These are phyloP conservation scores for Eulimnadia texana DNA, from an alignment of 1,140 invertebrate genomes.

Conservation along the genomic window DNA sequence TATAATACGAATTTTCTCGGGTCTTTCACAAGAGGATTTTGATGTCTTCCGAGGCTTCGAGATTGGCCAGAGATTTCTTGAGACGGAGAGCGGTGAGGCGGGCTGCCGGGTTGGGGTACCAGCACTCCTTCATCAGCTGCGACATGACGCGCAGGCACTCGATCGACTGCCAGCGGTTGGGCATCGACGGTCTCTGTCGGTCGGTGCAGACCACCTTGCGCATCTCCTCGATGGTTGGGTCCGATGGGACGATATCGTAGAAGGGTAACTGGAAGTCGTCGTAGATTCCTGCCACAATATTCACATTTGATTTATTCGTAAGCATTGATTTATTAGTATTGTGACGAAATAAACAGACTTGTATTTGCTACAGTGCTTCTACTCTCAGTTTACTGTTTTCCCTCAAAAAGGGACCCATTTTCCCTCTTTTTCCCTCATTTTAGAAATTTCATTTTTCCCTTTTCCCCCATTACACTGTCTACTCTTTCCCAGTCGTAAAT, in stretches of 20 bases:
- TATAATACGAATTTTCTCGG: no score
- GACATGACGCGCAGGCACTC: conserved; percentile 69
- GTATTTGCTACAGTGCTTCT: no score
- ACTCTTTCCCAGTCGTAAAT: no score
- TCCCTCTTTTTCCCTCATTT: no score
- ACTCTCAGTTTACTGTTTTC: no score
- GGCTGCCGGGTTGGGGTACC: conserved; percentile 87
- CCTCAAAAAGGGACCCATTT: no score
- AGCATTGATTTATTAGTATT: no score
- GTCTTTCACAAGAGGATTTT: conserved; percentile 18
- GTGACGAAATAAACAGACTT: no score
- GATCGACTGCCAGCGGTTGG: conserved; percentile 70
- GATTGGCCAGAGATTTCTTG: conserved; percentile 76
- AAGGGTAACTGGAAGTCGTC: conserved; percentile 90
- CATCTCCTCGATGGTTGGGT: conserved; percentile 91
- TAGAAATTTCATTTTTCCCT: no score
- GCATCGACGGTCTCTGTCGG: conserved; percentile 67
- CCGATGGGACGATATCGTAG: conserved; percentile 79
- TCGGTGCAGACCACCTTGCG: conserved; percentile 73
- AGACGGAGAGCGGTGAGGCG: conserved; percentile 84
- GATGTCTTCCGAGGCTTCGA: conserved; percentile 29
- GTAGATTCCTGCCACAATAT: no score
- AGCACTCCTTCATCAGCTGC: conserved; percentile 94
- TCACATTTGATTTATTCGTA: no score
- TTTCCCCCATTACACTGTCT: no score